Percentiles rank a stretch among this genome's conserved stretches.
Conservation (phyloP, 2,888 invertebrate genomes). For the Ethmia dodecea region DNA sequence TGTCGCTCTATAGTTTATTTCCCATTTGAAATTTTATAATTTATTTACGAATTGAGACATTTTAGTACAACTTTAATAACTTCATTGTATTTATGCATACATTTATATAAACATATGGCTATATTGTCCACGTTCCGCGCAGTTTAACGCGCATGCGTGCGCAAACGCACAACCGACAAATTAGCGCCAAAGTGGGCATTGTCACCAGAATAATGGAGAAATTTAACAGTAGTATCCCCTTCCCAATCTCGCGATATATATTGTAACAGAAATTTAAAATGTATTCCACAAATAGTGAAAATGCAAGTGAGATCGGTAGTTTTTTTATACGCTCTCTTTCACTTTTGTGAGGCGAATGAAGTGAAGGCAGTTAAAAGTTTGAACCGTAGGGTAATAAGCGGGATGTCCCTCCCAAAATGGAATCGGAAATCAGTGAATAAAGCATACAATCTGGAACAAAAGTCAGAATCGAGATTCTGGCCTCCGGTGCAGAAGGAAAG, state of each 20-base stretch:
- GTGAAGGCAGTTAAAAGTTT: conserved; percentile 9
- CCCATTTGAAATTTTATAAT: no score
- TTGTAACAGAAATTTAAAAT: conserved; percentile 27
- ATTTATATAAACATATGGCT: no score
- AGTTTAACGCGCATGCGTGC: conserved; percentile 28
- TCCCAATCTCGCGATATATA: conserved; percentile 40
- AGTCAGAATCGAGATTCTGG: conserved; percentile 45
- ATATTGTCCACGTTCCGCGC: conserved; percentile 33
- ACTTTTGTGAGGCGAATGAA: conserved; percentile 31
- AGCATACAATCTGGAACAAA: conserved; percentile 23
- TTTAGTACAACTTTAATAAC: no score
- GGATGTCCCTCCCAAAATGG: conserved; percentile 27
- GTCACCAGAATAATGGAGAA: conserved; percentile 40
- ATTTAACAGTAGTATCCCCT: conserved; percentile 39
- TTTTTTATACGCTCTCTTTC: conserved; percentile 20
- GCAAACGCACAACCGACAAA: conserved; percentile 30
- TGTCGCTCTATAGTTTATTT: no score
- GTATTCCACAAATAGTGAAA: conserved; percentile 7
- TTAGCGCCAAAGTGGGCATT: conserved; percentile 40
- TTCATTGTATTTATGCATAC: no score
- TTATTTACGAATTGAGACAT: no score
- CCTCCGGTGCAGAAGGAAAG: conserved; percentile 52
- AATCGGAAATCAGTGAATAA: no score
- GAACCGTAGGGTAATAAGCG: conserved; percentile 24
- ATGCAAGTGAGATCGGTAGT: conserved; percentile 20